Evolutionary conservation across 2,797 vertebrate species (phyloP), one percentile per base, ranked within the genome.

Genomic region (Clarias fuscus): DNA sequence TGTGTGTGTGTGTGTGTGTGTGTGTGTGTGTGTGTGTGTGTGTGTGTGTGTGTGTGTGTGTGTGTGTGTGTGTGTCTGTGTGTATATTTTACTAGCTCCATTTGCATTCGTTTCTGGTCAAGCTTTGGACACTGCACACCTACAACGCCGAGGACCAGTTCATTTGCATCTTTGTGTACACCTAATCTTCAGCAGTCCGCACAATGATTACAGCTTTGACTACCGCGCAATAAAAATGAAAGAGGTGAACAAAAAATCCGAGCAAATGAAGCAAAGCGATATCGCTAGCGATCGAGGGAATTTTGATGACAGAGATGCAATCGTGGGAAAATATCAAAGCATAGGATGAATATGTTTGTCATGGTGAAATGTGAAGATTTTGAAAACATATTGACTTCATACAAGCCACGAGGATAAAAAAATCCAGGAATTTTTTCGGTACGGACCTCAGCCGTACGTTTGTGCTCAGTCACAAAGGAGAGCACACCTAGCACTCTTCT

Each of bases 51-150:
- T 30, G 72, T 82, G 62, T 86, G 59, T 68, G 67, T 30, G 72
- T 82, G 62, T 86, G 59, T 68, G 67, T 30, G 48, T 68, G 67
- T 30, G 11, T 76, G 62, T 56, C 53, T 75, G 76, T 68, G 67
- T 85, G 84, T 64, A 82, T 87, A 89, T 89, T 91, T 90, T 85
- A 91, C 88, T 89, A 90, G 73, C 56, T 59, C 62, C 43, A 87
- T 96, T 96, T 96, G 95, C 95, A 95, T 96, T 75, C 73, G 85
- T 88, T 89, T 91, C 92, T 94, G 93, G 93, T 92, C 92, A 93
- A 93, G 93, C 93, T 92, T 94, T 92, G 92, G 92, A 93, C 92
- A 90, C 92, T 92, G 91, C 93, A 92, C 92, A 92, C 91, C 93
- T 92, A 91, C 92, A 92, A 92, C 92, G 92, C 90, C 92, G 87